Evolutionary conservation across 2,888 invertebrate genomes (phyloP).

Genomic region (Pomacea canaliculata): DNA sequence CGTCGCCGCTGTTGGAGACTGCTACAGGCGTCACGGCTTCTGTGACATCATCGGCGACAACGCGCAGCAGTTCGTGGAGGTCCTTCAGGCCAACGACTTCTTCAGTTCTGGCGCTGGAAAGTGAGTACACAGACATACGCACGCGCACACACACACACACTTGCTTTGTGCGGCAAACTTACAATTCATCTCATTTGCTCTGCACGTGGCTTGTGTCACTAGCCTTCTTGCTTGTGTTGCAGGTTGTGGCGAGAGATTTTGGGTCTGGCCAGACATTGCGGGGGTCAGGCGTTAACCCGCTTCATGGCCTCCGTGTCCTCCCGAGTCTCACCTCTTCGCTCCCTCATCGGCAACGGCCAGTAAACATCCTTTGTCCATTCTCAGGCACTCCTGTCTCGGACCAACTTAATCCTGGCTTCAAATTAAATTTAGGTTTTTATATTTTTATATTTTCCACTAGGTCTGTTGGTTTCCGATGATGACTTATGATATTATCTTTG

Average conservation of each 20-base stretch:
- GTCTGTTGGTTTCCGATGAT: no score
- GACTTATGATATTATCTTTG: no score
- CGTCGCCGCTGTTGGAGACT: conserved; percentile 24
- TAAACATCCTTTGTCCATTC: background rate
- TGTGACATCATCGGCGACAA: conserved; percentile 26
- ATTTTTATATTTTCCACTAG: no score
- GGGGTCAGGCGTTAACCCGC: conserved; percentile 16
- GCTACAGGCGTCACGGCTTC: conserved; percentile 31
- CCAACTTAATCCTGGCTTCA: no score
- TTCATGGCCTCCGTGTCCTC: conserved; percentile 6
- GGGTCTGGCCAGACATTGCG: conserved; percentile 18
- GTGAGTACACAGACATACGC: conserved; percentile 17
- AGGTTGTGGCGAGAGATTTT: conserved; percentile 26
- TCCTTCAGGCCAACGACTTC: conserved; percentile 30
- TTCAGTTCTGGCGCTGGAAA: conserved; percentile 28
- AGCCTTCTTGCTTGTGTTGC: background rate
- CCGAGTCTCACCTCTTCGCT: background rate
- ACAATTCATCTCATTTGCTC: no score
- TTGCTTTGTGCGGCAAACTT: no score
- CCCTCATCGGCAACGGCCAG: background rate
- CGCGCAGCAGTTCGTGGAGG: conserved; percentile 21
- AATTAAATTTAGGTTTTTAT: no score
- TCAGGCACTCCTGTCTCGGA: no score
- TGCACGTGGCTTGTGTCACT: no score
- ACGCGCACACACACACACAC: background rate